Evolutionary conservation across 2,113 vertebrate species (phyloP).

Genomic region (Ailurus styani): DNA sequence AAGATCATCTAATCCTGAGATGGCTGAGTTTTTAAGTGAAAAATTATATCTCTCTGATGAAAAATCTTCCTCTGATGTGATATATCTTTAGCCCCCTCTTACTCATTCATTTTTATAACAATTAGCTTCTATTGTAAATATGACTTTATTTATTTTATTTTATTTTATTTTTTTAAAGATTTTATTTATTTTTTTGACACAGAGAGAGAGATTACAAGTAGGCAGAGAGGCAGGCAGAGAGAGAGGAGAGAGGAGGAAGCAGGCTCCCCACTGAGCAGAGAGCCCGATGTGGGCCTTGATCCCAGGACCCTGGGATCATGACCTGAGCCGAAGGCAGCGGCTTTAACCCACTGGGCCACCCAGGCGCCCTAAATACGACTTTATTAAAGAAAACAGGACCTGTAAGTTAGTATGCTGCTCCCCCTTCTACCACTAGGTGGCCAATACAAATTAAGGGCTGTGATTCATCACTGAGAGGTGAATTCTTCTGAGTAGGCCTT

Average conservation of each 20-base stretch:
- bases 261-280: too few relatives aligned
- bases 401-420: background rate
- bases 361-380: too few relatives aligned
- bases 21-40: background rate
- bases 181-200: too few relatives aligned
- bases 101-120: background rate
- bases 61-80: background rate
- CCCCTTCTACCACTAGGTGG: constrained; percentile 62
- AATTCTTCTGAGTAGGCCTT: background rate
- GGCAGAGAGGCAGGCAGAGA: too few relatives aligned
- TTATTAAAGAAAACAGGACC: background rate
- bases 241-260: too few relatives aligned
- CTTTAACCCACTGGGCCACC: too few relatives aligned
- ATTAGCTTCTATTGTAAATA: background rate
- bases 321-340: too few relatives aligned
- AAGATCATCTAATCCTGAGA: background rate
- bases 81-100: background rate
- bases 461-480: background rate
- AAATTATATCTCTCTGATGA: background rate
- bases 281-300: too few relatives aligned
- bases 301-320: too few relatives aligned
- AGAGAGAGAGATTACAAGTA: too few relatives aligned
- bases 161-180: too few relatives aligned
- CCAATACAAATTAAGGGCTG: background rate
- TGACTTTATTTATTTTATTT: background rate